These are phyloP conservation scores for Cydia fagiglandana DNA, from an alignment of 1,140 invertebrate genomes.

Conservation along the genomic window DNA sequence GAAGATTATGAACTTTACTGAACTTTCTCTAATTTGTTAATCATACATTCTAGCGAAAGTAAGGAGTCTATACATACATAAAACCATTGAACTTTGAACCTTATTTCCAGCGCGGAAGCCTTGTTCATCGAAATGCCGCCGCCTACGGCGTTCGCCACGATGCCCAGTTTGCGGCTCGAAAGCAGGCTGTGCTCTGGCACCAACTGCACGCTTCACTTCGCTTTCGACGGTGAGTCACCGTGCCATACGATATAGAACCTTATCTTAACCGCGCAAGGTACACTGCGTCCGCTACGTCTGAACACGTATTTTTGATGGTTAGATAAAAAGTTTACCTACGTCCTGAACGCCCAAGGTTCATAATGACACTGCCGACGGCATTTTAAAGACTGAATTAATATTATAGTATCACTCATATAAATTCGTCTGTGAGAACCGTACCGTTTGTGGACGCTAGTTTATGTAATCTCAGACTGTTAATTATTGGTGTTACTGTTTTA, in stretches of 20 bases:
- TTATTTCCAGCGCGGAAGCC: constrained; percentile 38
- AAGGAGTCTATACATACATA: too few species aligned
- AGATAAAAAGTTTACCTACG: too few species aligned
- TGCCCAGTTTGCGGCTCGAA: background rate
- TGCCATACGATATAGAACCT: background rate
- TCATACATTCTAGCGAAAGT: too few species aligned
- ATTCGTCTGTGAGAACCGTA: too few species aligned
- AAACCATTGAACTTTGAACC: background rate
- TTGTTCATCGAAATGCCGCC: constrained; percentile 47
- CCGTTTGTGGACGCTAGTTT: too few species aligned
- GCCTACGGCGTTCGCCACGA: constrained; percentile 42
- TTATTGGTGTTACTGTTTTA: too few species aligned
- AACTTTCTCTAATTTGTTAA: too few species aligned
- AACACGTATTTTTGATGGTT: background rate
- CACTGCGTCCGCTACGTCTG: background rate
- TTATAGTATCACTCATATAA: too few species aligned
- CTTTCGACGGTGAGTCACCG: constrained; percentile 46
- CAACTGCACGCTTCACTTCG: constrained; percentile 43
- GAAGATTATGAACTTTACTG: too few species aligned
- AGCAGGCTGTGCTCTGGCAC: constrained; percentile 40
- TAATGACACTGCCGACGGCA: too few species aligned
- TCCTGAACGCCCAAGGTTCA: background rate
- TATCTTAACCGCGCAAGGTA: background rate
- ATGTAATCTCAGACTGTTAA: too few species aligned
- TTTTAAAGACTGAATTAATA: too few species aligned